phyloP scores from a whole-genome alignment of 1,140 invertebrate genomes.

The Listronotus oregonensis region DNA sequence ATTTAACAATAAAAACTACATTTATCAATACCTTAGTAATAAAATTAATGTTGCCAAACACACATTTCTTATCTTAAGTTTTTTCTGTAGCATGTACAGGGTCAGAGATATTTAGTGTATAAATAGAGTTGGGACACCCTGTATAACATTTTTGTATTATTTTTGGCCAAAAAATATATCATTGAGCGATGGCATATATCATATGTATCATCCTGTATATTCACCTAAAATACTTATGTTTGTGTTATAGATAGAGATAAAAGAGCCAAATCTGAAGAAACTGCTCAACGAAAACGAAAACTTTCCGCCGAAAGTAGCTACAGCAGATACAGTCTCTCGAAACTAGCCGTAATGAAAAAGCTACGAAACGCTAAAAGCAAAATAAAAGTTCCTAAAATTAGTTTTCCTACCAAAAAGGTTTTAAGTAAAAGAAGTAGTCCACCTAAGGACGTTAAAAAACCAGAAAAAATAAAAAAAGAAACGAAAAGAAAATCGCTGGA shows the following conservation, averaged over 20 bases:
- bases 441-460: slow-evolving; percentile 13
- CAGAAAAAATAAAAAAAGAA: slow-evolving; percentile 24
- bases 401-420: slow-evolving; percentile 38
- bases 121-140: no score
- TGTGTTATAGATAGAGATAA: slow-evolving; percentile 3
- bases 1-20: no score
- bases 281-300: slow-evolving; percentile 46
- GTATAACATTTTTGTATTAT: no score
- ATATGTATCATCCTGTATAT: no score
- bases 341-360: slow-evolving; percentile 47
- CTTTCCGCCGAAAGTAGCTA: slow-evolving; percentile 50
- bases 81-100: no score
- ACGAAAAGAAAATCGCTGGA: slow-evolving; percentile 5
- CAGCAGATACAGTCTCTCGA: slow-evolving; percentile 50
- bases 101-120: no score
- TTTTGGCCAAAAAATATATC: no score
- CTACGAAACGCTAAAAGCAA: slow-evolving; percentile 48
- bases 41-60: no score
- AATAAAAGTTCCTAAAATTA: slow-evolving; percentile 50
- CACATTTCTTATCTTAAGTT: no score
- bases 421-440: slow-evolving; percentile 13
- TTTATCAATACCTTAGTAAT: no score
- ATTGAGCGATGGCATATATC: no score
- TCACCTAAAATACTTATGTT: no score
- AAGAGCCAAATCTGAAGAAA: slow-evolving; percentile 39